A percentile compares a stretch with the other conserved stretches of the same genome.
These are phyloP conservation scores for Hapalemur alaotrensis DNA, from an alignment of 2,797 vertebrate genomes.

Conservation along the genomic window DNA sequence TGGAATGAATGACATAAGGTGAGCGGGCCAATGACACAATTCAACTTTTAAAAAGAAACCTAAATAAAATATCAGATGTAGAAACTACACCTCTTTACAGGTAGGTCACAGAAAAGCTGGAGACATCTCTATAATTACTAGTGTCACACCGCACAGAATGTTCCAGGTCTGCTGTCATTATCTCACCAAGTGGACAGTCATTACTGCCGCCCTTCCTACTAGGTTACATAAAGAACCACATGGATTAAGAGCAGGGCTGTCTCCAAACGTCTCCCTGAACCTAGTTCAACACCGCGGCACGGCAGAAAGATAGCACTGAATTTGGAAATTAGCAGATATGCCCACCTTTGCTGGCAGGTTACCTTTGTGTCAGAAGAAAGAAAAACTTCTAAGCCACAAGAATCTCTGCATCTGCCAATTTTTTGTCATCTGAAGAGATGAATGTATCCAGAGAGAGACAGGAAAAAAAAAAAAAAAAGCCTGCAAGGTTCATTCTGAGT, in stretches of 20 bases:
- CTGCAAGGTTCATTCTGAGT: background rate
- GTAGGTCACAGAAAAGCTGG: background rate
- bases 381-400: background rate
- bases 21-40: background rate
- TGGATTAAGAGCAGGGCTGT: background rate
- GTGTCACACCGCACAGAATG: background rate
- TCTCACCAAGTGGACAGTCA: background rate
- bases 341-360: background rate
- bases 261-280: background rate
- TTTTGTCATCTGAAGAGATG: background rate
- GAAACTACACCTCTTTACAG: background rate
- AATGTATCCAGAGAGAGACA: background rate
- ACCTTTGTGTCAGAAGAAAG: background rate
- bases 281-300: background rate
- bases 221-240: background rate
- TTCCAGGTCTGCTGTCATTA: background rate
- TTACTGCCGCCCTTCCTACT: background rate
- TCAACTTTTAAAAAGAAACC: background rate
- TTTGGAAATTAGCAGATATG: background rate
- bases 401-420: background rate
- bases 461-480: background rate
- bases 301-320: background rate
- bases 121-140: background rate
- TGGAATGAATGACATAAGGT: background rate
- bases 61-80: background rate